Conservation (phyloP, 2,113 vertebrate species). For the Anseranas semipalmata region DNA sequence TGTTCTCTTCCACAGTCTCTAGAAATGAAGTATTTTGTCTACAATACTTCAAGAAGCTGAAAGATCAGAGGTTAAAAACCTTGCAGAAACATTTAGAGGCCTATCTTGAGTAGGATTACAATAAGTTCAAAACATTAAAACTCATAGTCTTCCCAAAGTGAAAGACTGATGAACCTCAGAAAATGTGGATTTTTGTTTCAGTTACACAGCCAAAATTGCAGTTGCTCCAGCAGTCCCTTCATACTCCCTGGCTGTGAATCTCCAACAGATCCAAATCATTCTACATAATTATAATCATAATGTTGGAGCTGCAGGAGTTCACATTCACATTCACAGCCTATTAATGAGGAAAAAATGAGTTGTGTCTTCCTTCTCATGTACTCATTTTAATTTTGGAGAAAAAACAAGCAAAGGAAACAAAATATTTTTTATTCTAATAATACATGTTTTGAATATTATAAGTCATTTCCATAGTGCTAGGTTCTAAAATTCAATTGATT, state of each 20-base stretch:
- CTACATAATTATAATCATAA: background rate
- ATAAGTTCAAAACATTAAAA: background rate
- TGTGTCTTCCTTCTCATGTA: background rate
- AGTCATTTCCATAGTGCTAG: background rate
- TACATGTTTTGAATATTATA: background rate
- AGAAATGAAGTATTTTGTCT: background rate
- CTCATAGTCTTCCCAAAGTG: background rate
- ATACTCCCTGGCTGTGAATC: background rate
- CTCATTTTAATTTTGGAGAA: background rate
- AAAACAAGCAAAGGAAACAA: background rate
- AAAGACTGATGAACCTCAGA: background rate
- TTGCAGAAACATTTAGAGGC: background rate
- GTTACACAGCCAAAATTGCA: background rate
- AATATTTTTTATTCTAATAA: background rate
- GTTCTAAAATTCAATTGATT: background rate
- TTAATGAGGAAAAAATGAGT: background rate
- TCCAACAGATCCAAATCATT: background rate
- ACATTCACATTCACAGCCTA: background rate
- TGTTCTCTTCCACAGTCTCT: background rate
- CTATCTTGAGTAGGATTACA: background rate
- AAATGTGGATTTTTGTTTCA: background rate
- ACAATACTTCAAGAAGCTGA: background rate
- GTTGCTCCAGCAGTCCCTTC: background rate
- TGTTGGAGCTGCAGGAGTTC: background rate
- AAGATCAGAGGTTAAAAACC: background rate